Evolutionary conservation across 1,140 invertebrate genomes (phyloP), one percentile per base, ranked within the genome.

Genomic region (Eumeta japonica): DNA sequence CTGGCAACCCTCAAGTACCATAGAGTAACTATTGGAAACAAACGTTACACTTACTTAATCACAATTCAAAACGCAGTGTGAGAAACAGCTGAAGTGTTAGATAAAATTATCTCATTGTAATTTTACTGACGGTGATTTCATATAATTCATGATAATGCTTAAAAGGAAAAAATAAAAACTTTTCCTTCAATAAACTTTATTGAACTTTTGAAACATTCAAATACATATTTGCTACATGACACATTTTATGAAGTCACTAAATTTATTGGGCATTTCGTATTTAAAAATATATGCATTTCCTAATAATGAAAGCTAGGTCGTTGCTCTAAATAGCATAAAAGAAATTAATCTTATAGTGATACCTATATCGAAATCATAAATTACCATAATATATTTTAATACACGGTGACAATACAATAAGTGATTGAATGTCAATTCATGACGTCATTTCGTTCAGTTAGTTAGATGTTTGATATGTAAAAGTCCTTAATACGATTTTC

Each of bases 61-160:
- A 24, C n/a, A 14, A 27, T 35, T 35, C 16, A 45, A 39, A 46
- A 57, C 55, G 62, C 60, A 50, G 66, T 74, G 68, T 74, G 68
- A 71, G 68, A 73, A 55, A 57, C 41, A 31, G n/a, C n/a, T n/a
- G n/a, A n/a, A n/a, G n/a, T n/a, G n/a, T n/a, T n/a, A n/a, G n/a
- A n/a, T n/a, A n/a, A n/a, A n/a, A n/a, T n/a, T n/a, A n/a, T n/a
- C n/a, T n/a, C n/a, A n/a, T n/a, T n/a, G n/a, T n/a, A n/a, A n/a
- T 40, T 43, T 39, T 16, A 28, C 17, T 46, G 28, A 48, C 32
- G 54, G 65, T 73, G 65, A 70, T 70, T 70, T 68, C 68, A 67
- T 63, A 56, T 37, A 56, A 56, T 62, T 56, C 58, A 61, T 24
- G n/a, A 55, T 46, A 55, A 58, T 55, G 58, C 63, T 62, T 58